phyloP scores from a whole-genome alignment of 2,888 invertebrate species.

The Cetonia aurata region DNA sequence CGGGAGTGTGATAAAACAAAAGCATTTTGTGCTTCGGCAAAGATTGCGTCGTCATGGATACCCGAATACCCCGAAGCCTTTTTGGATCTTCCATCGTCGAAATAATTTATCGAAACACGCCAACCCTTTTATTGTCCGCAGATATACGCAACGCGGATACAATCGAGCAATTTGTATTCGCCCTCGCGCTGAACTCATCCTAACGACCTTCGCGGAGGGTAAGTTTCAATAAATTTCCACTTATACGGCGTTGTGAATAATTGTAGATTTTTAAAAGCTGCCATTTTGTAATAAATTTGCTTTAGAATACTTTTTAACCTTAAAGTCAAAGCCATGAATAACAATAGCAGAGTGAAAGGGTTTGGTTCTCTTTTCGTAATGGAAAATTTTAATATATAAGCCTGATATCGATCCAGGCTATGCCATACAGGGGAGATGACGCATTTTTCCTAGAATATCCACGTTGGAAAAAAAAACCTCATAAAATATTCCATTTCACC shows the following conservation, averaged over 20 bases:
- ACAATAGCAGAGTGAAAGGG: neutral
- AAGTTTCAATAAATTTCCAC: neutral
- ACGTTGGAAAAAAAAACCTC: neutral
- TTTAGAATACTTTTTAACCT: neutral
- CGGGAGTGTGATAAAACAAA: constrained; percentile 32
- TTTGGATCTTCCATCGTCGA: constrained; percentile 5
- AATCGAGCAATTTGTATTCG: constrained; percentile 17
- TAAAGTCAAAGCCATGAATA: neutral
- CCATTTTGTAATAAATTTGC: neutral
- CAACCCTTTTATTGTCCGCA: constrained; percentile 24
- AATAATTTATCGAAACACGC: constrained; percentile 27
- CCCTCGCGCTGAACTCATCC: neutral
- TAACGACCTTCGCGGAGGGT: neutral
- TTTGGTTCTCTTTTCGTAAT: neutral
- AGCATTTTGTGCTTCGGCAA: constrained; percentile 21
- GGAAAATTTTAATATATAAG: constrained; percentile 6
- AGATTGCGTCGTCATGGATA: constrained; percentile 34
- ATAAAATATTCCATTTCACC: constrained; percentile 32
- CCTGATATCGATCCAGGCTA: constrained; percentile 9
- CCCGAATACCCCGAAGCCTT: neutral
- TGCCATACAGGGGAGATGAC: constrained; percentile 7
- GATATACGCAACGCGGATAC: neutral
- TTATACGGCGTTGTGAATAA: neutral
- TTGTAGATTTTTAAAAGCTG: neutral
- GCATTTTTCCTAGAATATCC: constrained; percentile 4